phyloP scores from a whole-genome alignment of 2,888 invertebrate genomes.

The Congeria kusceri region DNA sequence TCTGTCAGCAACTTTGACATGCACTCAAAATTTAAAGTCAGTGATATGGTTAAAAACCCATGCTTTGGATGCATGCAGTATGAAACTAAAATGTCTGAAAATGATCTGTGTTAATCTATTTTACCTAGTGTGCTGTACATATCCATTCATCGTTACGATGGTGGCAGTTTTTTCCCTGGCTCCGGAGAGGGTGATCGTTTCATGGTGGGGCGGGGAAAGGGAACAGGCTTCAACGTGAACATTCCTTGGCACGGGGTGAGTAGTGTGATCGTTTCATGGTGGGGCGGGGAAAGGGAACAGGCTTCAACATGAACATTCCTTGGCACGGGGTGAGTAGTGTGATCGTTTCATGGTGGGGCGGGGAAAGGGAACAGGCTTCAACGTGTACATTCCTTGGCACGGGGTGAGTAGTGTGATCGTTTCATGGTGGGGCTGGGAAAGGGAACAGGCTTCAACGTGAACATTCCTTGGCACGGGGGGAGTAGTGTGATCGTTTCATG shows the following conservation, averaged over 20 bases:
- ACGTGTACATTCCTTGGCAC: not conserved
- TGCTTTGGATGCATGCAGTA: too few species aligned
- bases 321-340: too few species aligned
- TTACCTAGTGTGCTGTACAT: conserved; percentile 91
- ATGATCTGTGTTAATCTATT: not conserved
- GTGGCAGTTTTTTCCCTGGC: conserved; percentile 94
- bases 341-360: not conserved
- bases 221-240: conserved; percentile 91
- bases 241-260: conserved; percentile 88
- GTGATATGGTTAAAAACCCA: too few species aligned
- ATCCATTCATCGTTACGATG: conserved; percentile 96
- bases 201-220: conserved; percentile 89
- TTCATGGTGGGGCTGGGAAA: too few species aligned
- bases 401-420: too few species aligned
- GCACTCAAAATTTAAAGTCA: too few species aligned
- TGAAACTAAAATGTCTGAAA: not conserved
- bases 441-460: too few species aligned
- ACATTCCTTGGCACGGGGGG: too few species aligned
- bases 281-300: too few species aligned
- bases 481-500: too few species aligned
- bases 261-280: conserved; percentile 2
- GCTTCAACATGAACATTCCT: too few species aligned
- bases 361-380: not conserved
- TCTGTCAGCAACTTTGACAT: too few species aligned
- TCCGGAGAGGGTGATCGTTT: conserved; percentile 88